A percentile compares a stretch with the other conserved stretches of the same genome.
Evolutionary conservation across 2,113 vertebrate species (phyloP).

Genomic region (Leucoraja erinaceus): DNA sequence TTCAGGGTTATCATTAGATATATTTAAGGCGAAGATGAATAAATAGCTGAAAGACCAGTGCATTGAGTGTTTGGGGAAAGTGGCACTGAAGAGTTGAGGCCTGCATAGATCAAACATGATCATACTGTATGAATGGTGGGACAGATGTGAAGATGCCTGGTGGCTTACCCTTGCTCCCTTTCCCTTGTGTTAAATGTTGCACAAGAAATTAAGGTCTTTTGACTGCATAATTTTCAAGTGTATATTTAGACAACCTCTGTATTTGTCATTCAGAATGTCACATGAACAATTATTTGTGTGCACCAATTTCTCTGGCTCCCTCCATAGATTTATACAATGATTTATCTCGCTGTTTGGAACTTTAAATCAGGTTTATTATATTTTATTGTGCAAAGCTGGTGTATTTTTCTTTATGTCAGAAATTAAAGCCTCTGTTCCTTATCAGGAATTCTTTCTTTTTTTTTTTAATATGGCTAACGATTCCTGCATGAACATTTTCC

Average conservation of each 20-base stretch:
- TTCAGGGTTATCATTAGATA: too few relatives aligned
- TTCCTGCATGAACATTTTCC: not conserved
- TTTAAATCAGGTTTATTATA: not conserved
- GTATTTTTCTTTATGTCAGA: not conserved
- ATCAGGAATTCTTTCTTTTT: not conserved
- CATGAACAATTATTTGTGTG: not conserved
- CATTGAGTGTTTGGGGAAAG: too few relatives aligned
- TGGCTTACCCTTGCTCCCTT: too few relatives aligned
- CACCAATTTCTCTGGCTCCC: not conserved
- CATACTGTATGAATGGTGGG: too few relatives aligned
- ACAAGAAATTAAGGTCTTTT: not conserved
- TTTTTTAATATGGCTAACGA: not conserved
- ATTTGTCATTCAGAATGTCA: not conserved
- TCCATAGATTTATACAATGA: not conserved
- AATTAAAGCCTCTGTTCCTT: not conserved
- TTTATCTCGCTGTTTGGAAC: not conserved
- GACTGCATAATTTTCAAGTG: not conserved
- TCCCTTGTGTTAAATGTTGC: not conserved
- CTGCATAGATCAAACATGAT: too few relatives aligned
- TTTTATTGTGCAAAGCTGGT: not conserved
- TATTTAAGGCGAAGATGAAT: too few relatives aligned
- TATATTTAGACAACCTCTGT: not conserved
- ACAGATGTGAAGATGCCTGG: too few relatives aligned
- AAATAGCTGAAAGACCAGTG: too few relatives aligned
- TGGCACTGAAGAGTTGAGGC: too few relatives aligned